phyloP scores from a whole-genome alignment of 2,888 invertebrate species.

The Pinctada fucata region DNA sequence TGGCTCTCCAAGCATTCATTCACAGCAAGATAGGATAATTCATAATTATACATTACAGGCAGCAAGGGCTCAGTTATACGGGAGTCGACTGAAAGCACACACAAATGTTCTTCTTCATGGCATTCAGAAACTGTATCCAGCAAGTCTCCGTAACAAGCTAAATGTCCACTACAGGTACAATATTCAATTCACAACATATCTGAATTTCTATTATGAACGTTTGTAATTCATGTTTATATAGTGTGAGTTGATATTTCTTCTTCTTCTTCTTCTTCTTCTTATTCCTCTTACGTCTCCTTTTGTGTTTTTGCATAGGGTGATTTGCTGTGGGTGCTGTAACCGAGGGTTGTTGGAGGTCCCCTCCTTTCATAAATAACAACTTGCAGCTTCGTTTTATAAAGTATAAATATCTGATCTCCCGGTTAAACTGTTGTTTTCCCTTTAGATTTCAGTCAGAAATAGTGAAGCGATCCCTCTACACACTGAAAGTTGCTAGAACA shows the following conservation, averaged over 20 bases:
- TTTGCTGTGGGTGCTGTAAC: too few species aligned
- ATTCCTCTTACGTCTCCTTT: too few species aligned
- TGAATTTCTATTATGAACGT: background rate
- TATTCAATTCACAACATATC: background rate
- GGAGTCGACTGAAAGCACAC: conserved; percentile 21
- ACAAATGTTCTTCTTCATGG: conserved; percentile 39
- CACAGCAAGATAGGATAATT: too few species aligned
- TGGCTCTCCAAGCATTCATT: too few species aligned
- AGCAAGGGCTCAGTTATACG: background rate
- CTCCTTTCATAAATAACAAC: too few species aligned
- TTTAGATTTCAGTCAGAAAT: conserved; percentile 57
- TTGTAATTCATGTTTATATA: background rate
- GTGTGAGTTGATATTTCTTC: too few species aligned
- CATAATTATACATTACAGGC: conserved; percentile 21
- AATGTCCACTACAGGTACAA: conserved; percentile 53
- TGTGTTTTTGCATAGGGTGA: too few species aligned
- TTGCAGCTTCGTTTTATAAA: too few species aligned
- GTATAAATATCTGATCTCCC: too few species aligned
- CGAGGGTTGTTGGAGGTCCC: background rate
- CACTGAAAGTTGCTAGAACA: conserved; percentile 61
- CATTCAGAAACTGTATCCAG: conserved; percentile 51
- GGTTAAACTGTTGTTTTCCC: background rate
- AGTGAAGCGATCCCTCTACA: conserved; percentile 59
- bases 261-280: too few species aligned
- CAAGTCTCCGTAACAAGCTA: conserved; percentile 51